Percentiles rank a stretch among this genome's conserved stretches.
These are phyloP conservation scores for Cebidichthys violaceus DNA, from an alignment of 2,113 vertebrate genomes.

Conservation along the genomic window DNA sequence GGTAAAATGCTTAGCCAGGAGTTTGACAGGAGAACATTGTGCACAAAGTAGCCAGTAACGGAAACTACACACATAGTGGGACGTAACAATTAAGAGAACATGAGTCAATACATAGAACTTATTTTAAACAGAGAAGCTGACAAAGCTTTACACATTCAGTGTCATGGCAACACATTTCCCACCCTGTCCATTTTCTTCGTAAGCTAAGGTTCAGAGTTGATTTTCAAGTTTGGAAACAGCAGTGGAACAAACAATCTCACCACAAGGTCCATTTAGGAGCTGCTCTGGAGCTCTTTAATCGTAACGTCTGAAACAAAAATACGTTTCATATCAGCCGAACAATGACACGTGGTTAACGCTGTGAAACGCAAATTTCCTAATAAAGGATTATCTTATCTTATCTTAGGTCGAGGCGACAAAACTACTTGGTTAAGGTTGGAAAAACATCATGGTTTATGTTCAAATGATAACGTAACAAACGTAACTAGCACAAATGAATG, in stretches of 20 bases:
- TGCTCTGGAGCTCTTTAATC: neutral
- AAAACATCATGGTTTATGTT: too few relatives aligned
- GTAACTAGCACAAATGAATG: too few relatives aligned
- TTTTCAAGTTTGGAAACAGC: neutral
- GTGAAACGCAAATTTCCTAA: neutral
- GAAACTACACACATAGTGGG: conserved; percentile 7
- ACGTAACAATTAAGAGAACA: neutral
- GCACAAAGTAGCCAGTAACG: conserved; percentile 2
- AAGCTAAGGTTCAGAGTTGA: neutral
- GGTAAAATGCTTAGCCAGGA: conserved; percentile 42
- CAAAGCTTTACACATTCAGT: neutral
- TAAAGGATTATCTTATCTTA: too few relatives aligned
- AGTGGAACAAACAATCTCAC: neutral
- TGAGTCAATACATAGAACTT: neutral
- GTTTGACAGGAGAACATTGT: conserved; percentile 15
- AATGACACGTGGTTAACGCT: neutral
- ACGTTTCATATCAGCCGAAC: neutral
- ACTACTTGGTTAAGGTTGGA: neutral
- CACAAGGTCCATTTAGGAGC: neutral
- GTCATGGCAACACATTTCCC: neutral
- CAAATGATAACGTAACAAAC: too few relatives aligned
- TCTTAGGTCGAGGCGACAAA: neutral
- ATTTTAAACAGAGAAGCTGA: neutral
- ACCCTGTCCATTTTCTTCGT: neutral
- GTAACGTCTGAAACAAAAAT: neutral